Percentiles rank a stretch among this genome's conserved stretches.
Conservation (phyloP, 2,113 vertebrate species). For the Acanthisitta chloris region DNA sequence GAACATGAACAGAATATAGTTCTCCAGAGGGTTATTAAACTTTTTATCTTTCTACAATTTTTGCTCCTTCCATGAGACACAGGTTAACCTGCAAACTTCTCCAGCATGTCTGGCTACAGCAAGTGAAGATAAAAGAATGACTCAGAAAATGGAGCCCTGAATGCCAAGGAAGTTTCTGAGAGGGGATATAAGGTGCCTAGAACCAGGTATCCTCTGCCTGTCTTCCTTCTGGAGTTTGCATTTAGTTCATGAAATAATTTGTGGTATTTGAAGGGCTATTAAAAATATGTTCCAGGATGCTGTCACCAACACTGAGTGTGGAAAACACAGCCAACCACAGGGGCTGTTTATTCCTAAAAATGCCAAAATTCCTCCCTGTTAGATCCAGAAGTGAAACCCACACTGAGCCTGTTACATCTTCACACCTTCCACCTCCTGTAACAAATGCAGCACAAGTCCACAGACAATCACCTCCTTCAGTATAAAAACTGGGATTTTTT, state of each 20-base stretch:
- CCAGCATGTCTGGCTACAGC: background rate
- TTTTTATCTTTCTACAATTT: background rate
- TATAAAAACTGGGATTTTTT: background rate
- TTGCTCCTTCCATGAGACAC: background rate
- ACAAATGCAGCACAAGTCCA: background rate
- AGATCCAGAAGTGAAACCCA: background rate
- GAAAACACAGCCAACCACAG: background rate
- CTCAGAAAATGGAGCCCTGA: background rate
- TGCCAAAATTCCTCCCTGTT: background rate
- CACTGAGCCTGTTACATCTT: background rate
- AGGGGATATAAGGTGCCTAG: background rate
- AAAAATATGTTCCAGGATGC: background rate
- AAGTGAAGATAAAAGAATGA: background rate
- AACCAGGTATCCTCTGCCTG: background rate
- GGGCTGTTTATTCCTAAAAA: background rate
- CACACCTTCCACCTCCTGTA: background rate
- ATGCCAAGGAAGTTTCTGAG: background rate
- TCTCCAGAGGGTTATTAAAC: background rate
- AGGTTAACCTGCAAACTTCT: background rate
- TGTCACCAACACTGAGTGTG: fast-evolving
- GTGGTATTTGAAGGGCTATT: background rate
- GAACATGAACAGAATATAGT: background rate
- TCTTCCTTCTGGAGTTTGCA: background rate
- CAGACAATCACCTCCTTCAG: conserved; percentile 28
- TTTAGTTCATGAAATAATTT: background rate